Base-by-base conservation (phyloP, 2,797 vertebrate genomes). In the Crenichthys baileyi region DNA sequence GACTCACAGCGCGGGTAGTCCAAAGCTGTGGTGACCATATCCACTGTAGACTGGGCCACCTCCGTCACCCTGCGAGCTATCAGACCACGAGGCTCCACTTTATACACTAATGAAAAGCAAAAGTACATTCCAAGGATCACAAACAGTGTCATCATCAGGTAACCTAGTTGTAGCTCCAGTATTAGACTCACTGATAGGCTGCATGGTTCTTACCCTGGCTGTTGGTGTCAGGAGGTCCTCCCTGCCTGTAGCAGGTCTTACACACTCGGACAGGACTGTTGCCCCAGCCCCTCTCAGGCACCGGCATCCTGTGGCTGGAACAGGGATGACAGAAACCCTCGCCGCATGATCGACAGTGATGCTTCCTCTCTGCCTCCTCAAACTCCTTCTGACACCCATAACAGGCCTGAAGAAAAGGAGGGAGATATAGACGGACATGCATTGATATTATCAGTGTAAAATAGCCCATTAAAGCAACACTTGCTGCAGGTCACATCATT, bases 261-360 rank as follows among this genome's bases (percentile, higher is more conserved):
- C 96, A 96, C 61, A 96, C 96, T 15, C 96, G 89, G 39, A 96
- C 96, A 0, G 96, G 95, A 3, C 89, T 83, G 12, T 78, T 92
- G 20, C 96, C 96, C 96, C 96, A 97, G 72, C 96, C 96, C 53
- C 94, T 79, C 89, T 96, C 96, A 0, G 96, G 96, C n/a, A 97
- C 96, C 0, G 96, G 95, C 96, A 96, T 96, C 86, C 94, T 94
- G 77, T 89, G 93, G 70, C 89, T 94, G 84, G 96, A 97, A 86
- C 96, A 97, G 70, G 89, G 92, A 67, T 97, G 95, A 84, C 96
- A 97, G 93, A 96, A 97, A 2, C 96, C 96, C 81, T 97, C 96
- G 0, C 96, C 96, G 13, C 96, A 97, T 0, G 94, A 94, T 1
- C 96, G 93, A 67, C 96, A 97, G 90, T 97, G 96, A 82, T 97